Evolutionary conservation across 1,140 invertebrate genomes (phyloP).

Genomic region (Drosophila saltans): DNA sequence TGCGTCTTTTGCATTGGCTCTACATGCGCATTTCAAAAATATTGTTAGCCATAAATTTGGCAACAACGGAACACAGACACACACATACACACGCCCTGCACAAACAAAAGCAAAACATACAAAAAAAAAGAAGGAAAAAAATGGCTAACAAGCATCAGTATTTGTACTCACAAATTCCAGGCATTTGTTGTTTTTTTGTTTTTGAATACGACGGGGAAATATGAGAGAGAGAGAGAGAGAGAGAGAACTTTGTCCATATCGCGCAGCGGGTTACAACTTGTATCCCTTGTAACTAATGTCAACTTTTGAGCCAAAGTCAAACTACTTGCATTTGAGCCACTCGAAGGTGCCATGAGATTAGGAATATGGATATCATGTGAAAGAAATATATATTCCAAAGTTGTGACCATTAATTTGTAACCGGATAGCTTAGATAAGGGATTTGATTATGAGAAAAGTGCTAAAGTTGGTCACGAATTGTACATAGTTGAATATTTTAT

Average conservation of each 20-base stretch:
- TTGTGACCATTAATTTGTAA: no score
- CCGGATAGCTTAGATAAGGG: no score
- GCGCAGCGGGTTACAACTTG: conserved; percentile 22
- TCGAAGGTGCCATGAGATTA: not conserved
- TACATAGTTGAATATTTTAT: no score
- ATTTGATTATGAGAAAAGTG: no score
- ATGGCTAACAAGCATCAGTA: conserved; percentile 41
- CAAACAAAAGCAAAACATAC: not conserved
- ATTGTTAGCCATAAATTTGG: conserved; percentile 77
- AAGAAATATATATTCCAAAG: not conserved
- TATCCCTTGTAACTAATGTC: conserved; percentile 52
- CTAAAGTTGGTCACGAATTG: no score
- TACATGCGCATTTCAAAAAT: conserved; percentile 61
- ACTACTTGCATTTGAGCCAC: conserved; percentile 48
- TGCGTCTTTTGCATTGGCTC: conserved; percentile 31
- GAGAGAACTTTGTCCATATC: conserved; percentile 48
- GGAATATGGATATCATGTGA: not conserved
- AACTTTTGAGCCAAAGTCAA: conserved; percentile 47
- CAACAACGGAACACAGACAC: conserved; percentile 45
- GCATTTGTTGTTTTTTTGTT: conserved; percentile 50
- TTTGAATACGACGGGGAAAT: not conserved
- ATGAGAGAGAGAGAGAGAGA: no score
- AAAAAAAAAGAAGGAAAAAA: conserved; percentile 10
- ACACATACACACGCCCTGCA: not conserved
- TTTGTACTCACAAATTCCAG: conserved; percentile 59